Base-by-base conservation (phyloP, 2,888 invertebrate species). In the Rotaria magnacalcarata region DNA sequence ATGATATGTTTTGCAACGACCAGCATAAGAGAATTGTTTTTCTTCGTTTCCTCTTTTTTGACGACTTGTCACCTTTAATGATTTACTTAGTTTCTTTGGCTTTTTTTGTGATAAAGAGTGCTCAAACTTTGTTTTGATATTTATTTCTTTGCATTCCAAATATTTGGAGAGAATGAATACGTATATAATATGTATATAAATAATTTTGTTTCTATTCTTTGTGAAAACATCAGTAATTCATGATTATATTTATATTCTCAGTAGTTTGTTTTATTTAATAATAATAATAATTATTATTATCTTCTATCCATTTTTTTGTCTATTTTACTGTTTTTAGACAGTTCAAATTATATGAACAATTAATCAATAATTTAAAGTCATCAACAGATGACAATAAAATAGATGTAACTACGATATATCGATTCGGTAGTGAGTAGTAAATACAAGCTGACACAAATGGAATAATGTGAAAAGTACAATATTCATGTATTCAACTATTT, bases 221-320 rank as follows among this genome's bases (percentile, higher is more conserved):
- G 34, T 34, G 67, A 67, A 67, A 34, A 67, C 41, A 34, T 41
- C 67, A 67, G 27, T 34, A 19, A 27, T 67, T 67, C 34, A 67
- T 67, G 67, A 34, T 19, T 34, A 34, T 67, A 67, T 67, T 11
- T 41, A 34, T 67, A 41, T 34, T 67, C 27, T 67, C 19, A 67
- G 67, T 67, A 67, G 67, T 67, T 67, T 67, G 67, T 67, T 67
- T 67, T 67, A 67, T 67, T 67, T 67, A 67, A 67, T 67, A 24
- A 56, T 56, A 60, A 60, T 56, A 60, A 60, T 34, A 34, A 34
- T 34, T 34, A 34, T 34, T 34, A 34, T 58, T 24, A 58, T 60
- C 27, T 60, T 60, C 67, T 67, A 41, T 67, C 41, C 34, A 19
- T 34, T 11, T 67, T 67, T 11, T 67, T 34, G 34, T 67, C 67